These are phyloP conservation scores for Autographa pulchrina DNA, from an alignment of 2,888 invertebrate genomes.

Conservation along the genomic window DNA sequence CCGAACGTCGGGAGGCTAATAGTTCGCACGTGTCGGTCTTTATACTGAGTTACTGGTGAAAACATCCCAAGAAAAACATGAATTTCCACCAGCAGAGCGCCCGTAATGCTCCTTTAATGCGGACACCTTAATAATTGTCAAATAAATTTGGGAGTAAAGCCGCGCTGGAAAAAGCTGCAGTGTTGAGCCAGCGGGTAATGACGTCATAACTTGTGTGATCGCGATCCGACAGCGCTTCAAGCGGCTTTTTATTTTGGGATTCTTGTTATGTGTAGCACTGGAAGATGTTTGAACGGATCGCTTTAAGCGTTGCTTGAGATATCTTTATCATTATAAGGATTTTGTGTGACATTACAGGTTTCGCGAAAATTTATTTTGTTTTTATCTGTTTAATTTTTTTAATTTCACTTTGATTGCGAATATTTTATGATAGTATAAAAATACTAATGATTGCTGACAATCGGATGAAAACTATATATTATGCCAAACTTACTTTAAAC, in stretches of 20 bases:
- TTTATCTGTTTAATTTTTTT: background rate
- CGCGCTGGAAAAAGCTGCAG: conserved; percentile 76
- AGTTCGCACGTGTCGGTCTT: conserved; percentile 87
- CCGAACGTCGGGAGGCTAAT: conserved; percentile 85
- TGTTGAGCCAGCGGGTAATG: conserved; percentile 78
- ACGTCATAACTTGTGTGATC: conserved; percentile 77
- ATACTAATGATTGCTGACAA: too few species aligned
- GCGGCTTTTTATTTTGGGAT: conserved; percentile 61
- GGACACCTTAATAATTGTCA: conserved; percentile 79
- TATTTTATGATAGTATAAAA: background rate
- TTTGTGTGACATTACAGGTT: conserved; percentile 24
- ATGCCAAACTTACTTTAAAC: too few species aligned
- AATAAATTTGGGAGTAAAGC: conserved; percentile 85
- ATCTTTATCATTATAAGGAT: conserved; percentile 44
- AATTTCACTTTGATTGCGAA: background rate
- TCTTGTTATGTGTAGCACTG: conserved; percentile 51
- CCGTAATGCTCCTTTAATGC: conserved; percentile 84
- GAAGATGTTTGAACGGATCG: conserved; percentile 43
- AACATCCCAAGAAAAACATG: conserved; percentile 88
- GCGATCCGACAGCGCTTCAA: conserved; percentile 63
- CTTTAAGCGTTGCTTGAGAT: conserved; percentile 55
- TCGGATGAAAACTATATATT: too few species aligned
- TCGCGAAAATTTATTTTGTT: conserved; percentile 10
- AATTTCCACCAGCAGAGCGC: conserved; percentile 76
- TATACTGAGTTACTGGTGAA: conserved; percentile 83